Percentiles rank a stretch among this genome's conserved stretches.
phyloP scores from a whole-genome alignment of 2,113 vertebrate genomes.

The Xiphophorus maculatus region DNA sequence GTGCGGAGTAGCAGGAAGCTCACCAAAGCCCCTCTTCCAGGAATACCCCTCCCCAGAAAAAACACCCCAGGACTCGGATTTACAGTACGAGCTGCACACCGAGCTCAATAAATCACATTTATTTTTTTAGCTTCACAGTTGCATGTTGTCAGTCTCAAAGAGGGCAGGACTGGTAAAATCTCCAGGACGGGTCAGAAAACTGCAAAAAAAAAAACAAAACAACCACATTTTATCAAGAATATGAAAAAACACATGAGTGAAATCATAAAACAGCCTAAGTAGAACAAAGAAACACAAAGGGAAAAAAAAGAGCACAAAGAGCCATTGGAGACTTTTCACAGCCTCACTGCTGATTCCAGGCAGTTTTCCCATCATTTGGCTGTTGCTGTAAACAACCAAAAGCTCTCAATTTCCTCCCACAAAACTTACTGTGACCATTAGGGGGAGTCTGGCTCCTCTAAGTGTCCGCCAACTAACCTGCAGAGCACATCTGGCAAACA shows the following conservation, averaged over 20 bases:
- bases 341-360: conserved; percentile 32
- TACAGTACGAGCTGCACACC: conserved; percentile 34
- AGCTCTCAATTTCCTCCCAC: conserved; percentile 40
- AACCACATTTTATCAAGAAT: not conserved
- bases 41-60: conserved; percentile 49
- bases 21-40: conserved; percentile 61
- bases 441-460: conserved; percentile 62
- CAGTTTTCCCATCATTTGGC: conserved; percentile 54
- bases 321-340: conserved; percentile 24
- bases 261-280: conserved; percentile 17
- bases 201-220: not conserved
- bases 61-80: conserved; percentile 40
- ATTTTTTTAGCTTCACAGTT: conserved; percentile 33
- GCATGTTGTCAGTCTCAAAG: conserved; percentile 33
- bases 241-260: conserved; percentile 5
- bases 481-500: conserved; percentile 76
- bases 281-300: conserved; percentile 12
- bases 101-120: conserved; percentile 33
- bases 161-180: conserved; percentile 5
- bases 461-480: conserved; percentile 51
- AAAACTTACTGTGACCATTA: conserved; percentile 33
- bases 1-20: conserved; percentile 65
- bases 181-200: conserved; percentile 1
- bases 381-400: conserved; percentile 56
- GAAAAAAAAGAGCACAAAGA: conserved; percentile 33